Conservation (phyloP, 2,113 vertebrate genomes). For the Hippocampus zosterae region DNA sequence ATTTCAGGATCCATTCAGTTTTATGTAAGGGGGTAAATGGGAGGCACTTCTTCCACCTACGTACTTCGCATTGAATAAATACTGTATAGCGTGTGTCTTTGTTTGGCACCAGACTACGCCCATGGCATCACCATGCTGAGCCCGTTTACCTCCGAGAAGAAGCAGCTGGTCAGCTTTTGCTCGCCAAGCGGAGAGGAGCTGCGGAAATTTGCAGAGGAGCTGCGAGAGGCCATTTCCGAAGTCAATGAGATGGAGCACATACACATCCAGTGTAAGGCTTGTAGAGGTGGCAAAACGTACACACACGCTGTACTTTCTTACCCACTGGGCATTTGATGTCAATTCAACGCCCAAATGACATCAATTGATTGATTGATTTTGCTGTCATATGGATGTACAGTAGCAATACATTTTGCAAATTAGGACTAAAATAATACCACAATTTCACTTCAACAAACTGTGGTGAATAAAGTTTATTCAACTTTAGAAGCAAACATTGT, state of each 20-base stretch:
- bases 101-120: slow-evolving; percentile 82
- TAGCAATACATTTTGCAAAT: too few species aligned
- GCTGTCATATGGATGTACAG: too few species aligned
- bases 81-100: background rate
- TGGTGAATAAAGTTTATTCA: too few species aligned
- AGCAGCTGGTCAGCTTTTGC: slow-evolving; percentile 94
- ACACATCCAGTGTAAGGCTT: slow-evolving; percentile 92
- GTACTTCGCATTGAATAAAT: background rate
- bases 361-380: too few species aligned
- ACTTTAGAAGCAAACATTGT: too few species aligned
- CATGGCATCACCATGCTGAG: slow-evolving; percentile 94
- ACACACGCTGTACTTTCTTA: too few species aligned
- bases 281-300: background rate
- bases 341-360: too few species aligned
- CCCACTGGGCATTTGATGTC: too few species aligned
- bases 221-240: slow-evolving; percentile 94
- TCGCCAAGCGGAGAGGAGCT: slow-evolving; percentile 92
- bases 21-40: background rate
- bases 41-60: background rate
- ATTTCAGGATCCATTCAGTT: background rate
- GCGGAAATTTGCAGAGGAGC: slow-evolving; percentile 95
- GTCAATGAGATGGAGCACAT: slow-evolving; percentile 99
- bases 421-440: too few species aligned
- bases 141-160: slow-evolving; percentile 93
- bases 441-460: too few species aligned